Evolutionary conservation across 2,888 invertebrate species (phyloP), one percentile per base, ranked within the genome.

Genomic region (Acleris literana): DNA sequence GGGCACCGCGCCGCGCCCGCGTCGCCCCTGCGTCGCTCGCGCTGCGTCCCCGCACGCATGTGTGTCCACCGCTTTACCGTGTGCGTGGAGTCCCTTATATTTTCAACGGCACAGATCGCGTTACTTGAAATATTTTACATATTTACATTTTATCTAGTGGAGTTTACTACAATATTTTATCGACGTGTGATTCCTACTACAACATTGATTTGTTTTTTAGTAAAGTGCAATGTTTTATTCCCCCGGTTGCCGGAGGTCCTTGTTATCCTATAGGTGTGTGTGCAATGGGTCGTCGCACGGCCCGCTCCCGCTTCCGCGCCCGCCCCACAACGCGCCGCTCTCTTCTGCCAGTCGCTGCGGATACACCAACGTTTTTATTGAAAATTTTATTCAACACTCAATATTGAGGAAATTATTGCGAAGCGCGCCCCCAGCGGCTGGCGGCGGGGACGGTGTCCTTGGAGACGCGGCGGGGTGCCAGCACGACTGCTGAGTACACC

Each of bases 81-180:
- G 90, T 90, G 89, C 86, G 88, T 90, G 91, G 86, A 90, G 90
- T 89, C 91, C 87, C 87, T 90, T 86, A 89, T 87, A 88, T 90
- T 90, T 91, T 92, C 90, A 86, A 90, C 84, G 89, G 87, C 88
- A 89, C 91, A 89, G 88, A 90, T 85, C 88, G 88, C 88, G 90
- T 91, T 90, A 92, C 88, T 90, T 88, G 87, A 86, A 87, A 87
- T 89, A 91, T 90, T 91, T 91, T 90, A 91, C 91, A 91, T 90
- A 90, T 92, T 90, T 91, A 92, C 90, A 92, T 91, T 90, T 91
- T 92, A 92, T 92, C 91, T 90, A 89, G 85, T 84, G 92, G 91
- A 90, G 91, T 90, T 87, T 92, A 92, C 86, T 90, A 92, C 91
- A 90, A 89, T 89, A 92, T 90, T 91, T 90, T 88, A 92, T 88